Base-by-base conservation (phyloP, 2,888 invertebrate species). In the Cerceris ruficornis region DNA sequence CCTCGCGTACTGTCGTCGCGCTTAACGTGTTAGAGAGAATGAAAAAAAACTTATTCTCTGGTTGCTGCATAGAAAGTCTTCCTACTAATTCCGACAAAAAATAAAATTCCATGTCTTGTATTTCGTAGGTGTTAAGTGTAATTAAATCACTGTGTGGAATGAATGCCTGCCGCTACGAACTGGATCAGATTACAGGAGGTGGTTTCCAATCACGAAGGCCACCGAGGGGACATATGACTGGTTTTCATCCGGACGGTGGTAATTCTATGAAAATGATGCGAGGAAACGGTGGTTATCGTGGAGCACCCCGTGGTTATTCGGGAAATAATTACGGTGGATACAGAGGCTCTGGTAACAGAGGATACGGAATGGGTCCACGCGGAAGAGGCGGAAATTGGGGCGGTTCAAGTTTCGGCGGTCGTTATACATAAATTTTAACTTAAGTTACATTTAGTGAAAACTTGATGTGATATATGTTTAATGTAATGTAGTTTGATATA, bases 141-240 rank as follows among this genome's bases (percentile, higher is more conserved):
- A 93, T 98, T 0, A 95, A 95, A 87, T 94, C 95, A 17, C 92
- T 99, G 0, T 98, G 98, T 89, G 93, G 95, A 46, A 94, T 96
- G 88, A 95, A 96, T 80, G 96, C 98, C 0, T 97, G 97, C 0
- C 96, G 97, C 87, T 94, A 94, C 89, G 94, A 94, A 69, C 94
- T 97, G 82, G 93, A 94, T 15, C 94, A 92, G 14, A 92, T 94
- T 2, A 93, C 94, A 0, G 91, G 92, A 1, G 93, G 93, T 80
- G 92, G 94, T 65, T 92, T 93, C 0, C 93, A 94, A 7, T 94
- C 93, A 0, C 93, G 93, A 50, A 93, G 95, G 77, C 94, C 93
- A 4, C 93, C 93, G 0, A 88, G 94, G 69, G 93, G 93, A 9
- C 93, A 93, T 77, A 81, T 86, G 0, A 83, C 78, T 7, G 88